These are phyloP conservation scores for Rattus norvegicus DNA, from an alignment of 2,113 vertebrate genomes.

Conservation along the genomic window GRCr8 NC_086031.1:40833501-40834000, in stretches of 20 bases:
- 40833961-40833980: slow-evolving; percentile 19
- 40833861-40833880: background rate
- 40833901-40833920: background rate
- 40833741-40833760: background rate
- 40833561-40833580: background rate
- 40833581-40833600: background rate
- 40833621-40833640: background rate
- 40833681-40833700: too few relatives aligned
- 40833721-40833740: background rate
- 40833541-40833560: background rate
- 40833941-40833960: background rate
- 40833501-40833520: background rate
- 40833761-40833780: background rate
- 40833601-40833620: background rate
- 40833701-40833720: background rate
- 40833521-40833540: background rate
- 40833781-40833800: background rate
- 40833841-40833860: background rate
- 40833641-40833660: background rate
- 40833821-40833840: background rate
- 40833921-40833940: background rate
- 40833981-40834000: background rate
- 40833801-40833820: background rate
- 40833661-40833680: background rate
- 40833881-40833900: background rate